These are phyloP conservation scores for Chloebia gouldiae DNA, from an alignment of 2,113 vertebrate species.

Conservation along the genomic window DNA sequence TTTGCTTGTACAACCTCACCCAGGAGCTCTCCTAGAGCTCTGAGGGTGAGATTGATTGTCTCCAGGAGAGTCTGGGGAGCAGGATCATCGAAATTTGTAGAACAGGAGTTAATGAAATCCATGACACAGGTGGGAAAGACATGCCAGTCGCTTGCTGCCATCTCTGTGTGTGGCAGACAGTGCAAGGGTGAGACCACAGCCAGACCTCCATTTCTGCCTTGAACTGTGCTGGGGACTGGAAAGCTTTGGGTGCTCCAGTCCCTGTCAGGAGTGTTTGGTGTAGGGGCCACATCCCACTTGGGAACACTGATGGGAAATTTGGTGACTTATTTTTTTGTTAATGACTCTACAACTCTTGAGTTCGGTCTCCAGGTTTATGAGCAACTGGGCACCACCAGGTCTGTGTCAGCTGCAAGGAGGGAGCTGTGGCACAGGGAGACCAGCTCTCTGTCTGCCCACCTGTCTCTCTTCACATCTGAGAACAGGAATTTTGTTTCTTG, in stretches of 20 bases:
- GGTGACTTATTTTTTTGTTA: background rate
- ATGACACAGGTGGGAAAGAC: background rate
- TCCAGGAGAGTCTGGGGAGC: background rate
- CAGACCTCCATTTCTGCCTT: background rate
- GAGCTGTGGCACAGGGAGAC: background rate
- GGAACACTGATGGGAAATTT: background rate
- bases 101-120: background rate
- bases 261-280: background rate
- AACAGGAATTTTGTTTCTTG: background rate
- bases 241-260: background rate
- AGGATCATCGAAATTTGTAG: background rate
- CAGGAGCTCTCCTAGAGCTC: background rate
- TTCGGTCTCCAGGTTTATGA: background rate
- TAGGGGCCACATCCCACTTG: background rate
- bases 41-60: background rate
- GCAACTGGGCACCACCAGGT: background rate
- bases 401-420: background rate
- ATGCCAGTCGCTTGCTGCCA: accelerated
- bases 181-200: background rate
- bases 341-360: background rate
- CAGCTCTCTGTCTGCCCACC: background rate
- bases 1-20: background rate
- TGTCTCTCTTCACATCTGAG: background rate
- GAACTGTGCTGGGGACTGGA: background rate
- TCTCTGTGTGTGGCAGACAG: background rate